A percentile compares a stretch with the other conserved stretches of the same genome.
Evolutionary conservation across 2,797 vertebrate species (phyloP).

Genomic region (Falco cherrug): DNA sequence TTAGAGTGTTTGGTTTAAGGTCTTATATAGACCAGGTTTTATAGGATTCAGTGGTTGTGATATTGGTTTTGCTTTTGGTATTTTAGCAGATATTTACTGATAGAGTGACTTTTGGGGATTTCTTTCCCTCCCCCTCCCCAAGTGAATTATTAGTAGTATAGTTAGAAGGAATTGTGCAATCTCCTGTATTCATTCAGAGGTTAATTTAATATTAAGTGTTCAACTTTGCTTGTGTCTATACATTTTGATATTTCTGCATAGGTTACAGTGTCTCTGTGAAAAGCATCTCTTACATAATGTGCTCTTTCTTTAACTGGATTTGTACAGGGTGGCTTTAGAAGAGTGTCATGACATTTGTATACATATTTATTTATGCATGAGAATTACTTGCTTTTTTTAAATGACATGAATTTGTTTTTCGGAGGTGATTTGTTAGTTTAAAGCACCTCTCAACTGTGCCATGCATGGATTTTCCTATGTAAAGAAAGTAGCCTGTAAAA

Average conservation of each 20-base stretch:
- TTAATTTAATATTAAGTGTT: not conserved
- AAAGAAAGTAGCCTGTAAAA: not conserved
- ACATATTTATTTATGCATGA: not conserved
- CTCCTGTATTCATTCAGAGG: not conserved
- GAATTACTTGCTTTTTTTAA: not conserved
- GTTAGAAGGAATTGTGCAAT: not conserved
- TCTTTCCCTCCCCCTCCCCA: fast-evolving
- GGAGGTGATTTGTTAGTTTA: not conserved
- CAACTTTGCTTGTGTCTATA: not conserved
- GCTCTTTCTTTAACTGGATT: not conserved
- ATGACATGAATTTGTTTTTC: not conserved
- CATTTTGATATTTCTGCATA: not conserved
- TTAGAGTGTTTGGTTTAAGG: not conserved
- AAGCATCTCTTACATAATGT: not conserved
- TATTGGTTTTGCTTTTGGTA: not conserved
- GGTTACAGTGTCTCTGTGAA: not conserved
- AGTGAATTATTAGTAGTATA: not conserved
- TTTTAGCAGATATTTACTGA: not conserved
- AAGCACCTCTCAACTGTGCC: not conserved
- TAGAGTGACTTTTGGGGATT: not conserved
- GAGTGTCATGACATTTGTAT: not conserved
- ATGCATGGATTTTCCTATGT: not conserved
- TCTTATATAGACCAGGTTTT: not conserved
- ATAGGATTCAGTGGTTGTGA: not conserved
- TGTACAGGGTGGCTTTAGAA: not conserved